Base-by-base conservation (phyloP, 2,113 vertebrate genomes). In the Cinclus cinclus region DNA sequence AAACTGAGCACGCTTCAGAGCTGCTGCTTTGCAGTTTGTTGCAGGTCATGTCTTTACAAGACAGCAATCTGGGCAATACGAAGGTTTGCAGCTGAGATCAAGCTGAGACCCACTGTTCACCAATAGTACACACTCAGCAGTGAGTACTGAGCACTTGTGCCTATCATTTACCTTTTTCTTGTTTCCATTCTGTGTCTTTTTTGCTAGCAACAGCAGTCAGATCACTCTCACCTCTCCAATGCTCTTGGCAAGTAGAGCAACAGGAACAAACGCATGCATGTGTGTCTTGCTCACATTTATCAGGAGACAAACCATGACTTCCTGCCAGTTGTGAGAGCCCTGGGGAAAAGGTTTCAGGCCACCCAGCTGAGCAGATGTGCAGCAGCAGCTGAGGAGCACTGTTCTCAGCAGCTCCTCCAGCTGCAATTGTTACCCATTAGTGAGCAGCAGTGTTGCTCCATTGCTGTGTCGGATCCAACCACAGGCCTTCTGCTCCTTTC, bases 311-410 rank as follows among this genome's bases (percentile, higher is more conserved):
- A 94, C 1, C 2, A 23, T 93, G 59, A 15, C 25, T 88, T 63
- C 49, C 60, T 84, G 20, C 41, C 60, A 83, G 50, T 49, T 81
- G 56, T 2, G 15, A 52, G 22, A 93, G 47, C 60, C n/a, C 85
- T 78, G 15, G 44, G 47, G 83, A 44, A 83, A 94, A 90, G 44
- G 20, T 75, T 56, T 60, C 50, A 86, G 90, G 83, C 73, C 64
- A 83, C 71, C 41, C 79, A 86, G 49, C 35, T 3, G 18, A 90
- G 73, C 88, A 96, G 83, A 92, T 94, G 71, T 78, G 71, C 2
- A 3, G 59, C 28, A 90, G 71, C 90, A 94, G 79, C 76, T 88
- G 93, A 63, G 47, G 33, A 88, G 13, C 27, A 17, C 31, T n/a
- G 47, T 67, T 83, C 63, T 30, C 77, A 89, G 76, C 47, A 71